These are phyloP conservation scores for Poeciliopsis prolifica DNA, from an alignment of 2,113 vertebrate species.

Conservation along the genomic window DNA sequence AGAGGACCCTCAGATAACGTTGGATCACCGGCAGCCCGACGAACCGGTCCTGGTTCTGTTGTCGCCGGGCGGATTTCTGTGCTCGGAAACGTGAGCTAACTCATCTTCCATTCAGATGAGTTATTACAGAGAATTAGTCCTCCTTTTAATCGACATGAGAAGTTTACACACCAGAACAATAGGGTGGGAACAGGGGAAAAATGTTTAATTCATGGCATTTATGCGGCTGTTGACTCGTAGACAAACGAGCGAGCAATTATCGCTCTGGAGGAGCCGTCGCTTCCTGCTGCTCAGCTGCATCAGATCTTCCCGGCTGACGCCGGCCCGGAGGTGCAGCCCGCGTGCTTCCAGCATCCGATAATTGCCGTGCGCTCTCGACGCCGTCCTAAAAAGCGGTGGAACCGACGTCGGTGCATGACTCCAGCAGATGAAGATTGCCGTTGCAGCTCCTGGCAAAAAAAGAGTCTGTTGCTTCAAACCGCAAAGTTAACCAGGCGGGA, in stretches of 20 bases:
- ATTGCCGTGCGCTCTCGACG: constrained; percentile 36
- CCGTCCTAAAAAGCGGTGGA: constrained; percentile 35
- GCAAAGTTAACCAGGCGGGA: constrained; percentile 48
- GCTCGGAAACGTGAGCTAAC: not conserved
- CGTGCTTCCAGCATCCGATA: constrained; percentile 10
- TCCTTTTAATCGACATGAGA: not conserved
- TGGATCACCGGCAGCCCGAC: constrained; percentile 21
- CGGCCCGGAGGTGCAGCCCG: constrained; percentile 26
- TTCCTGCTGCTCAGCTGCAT: constrained; percentile 9
- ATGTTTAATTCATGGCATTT: constrained; percentile 32
- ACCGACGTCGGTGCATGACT: constrained; percentile 34
- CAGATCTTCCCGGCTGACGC: constrained; percentile 4
- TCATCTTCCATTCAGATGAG: constrained; percentile 5
- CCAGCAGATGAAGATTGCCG: constrained; percentile 27
- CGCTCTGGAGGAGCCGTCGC: not conserved
- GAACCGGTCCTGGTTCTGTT: constrained; percentile 6
- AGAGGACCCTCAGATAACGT: constrained; percentile 24
- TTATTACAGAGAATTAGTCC: constrained; percentile 11
- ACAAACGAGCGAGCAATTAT: constrained; percentile 3
- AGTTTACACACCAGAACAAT: constrained; percentile 22
- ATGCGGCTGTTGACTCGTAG: constrained; percentile 12
- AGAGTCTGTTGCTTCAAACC: constrained; percentile 30
- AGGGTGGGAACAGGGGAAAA: not conserved
- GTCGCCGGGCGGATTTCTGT: not conserved
- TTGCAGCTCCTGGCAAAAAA: constrained; percentile 12